Evolutionary conservation across 2,888 invertebrate species (phyloP).

Genomic region (Rhabditoides inermis): DNA sequence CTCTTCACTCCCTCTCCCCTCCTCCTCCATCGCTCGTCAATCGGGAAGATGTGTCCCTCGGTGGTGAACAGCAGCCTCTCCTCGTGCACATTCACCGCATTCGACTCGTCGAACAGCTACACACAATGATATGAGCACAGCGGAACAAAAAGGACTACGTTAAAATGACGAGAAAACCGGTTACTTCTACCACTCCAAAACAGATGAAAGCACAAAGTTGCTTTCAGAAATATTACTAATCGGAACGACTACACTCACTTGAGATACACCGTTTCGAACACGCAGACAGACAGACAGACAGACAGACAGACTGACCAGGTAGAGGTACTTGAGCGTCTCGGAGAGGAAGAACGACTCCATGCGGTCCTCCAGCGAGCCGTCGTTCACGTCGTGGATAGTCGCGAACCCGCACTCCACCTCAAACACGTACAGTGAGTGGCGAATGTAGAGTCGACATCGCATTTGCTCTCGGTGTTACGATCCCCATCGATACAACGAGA

Average conservation of each 20-base stretch:
- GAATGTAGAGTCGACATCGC: too few species aligned
- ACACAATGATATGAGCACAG: too few species aligned
- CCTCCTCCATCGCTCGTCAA: constrained; percentile 41
- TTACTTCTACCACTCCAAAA: too few species aligned
- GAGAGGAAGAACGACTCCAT: constrained; percentile 66
- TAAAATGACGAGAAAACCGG: too few species aligned
- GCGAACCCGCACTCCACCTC: constrained; percentile 61
- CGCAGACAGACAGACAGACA: background rate
- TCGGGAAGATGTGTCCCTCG: constrained; percentile 62
- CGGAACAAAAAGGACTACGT: too few species aligned
- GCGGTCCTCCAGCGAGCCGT: constrained; percentile 60
- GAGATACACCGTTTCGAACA: background rate
- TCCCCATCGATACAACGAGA: too few species aligned
- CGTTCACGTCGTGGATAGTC: constrained; percentile 62
- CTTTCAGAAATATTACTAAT: too few species aligned
- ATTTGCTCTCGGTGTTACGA: too few species aligned
- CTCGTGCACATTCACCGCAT: constrained; percentile 60
- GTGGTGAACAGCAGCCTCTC: constrained; percentile 61
- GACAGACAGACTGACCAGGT: constrained; percentile 59
- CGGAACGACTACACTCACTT: background rate
- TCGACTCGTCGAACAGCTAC: constrained; percentile 63
- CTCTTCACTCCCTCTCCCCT: background rate
- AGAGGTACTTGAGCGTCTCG: constrained; percentile 65
- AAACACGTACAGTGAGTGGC: too few species aligned
- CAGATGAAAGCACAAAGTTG: too few species aligned